Evolutionary conservation across 2,888 invertebrate species (phyloP), one percentile per base, ranked within the genome.

Genomic region (Atrina japonica): DNA sequence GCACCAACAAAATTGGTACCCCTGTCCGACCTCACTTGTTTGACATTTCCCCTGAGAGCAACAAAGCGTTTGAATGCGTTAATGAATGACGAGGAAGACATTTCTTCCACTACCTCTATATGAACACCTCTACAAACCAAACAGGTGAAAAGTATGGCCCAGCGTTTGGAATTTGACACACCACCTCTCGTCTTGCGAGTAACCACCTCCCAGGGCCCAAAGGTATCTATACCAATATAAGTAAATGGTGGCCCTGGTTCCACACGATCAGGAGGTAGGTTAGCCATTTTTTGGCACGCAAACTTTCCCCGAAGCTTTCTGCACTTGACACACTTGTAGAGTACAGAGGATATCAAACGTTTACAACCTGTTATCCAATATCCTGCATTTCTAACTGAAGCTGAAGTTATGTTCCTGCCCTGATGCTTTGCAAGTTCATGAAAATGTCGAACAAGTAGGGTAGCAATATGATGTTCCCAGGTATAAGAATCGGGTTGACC

Each of bases 111-210:
- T n/a, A 79, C 67, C 47, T 79, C 79, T 18, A 77, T 72, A 45
- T 79, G 77, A 11, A 79, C 63, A 21, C 68, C 75, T 25, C 77
- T 61, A 9, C 67, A 69, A 2, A 55, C 60, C 9, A 79, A 53
- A 60, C 79, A 77, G 1, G 75, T 77, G 25, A 79, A 79, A 9
- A 79, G 21, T 3, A 77, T 63, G n/a, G 71, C 79, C 79, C 77
- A 79, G 18, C 79, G 67, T 30, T 79, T 79, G 7, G 60, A 40
- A 41, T 27, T 64, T 9, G 77, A 70, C 41, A 45, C 49, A 11
- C 72, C 66, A 21, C 72, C 69, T 41, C 75, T 53, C 9, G 77
- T 74, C n/a, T 55, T 52, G 7, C 75, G 43, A 3, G 73, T 63
- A 16, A 70, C 59, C 21, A 80, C 66, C 23, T 49, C 35, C 70